Base-by-base conservation (phyloP, 2,888 invertebrate species). In the Asteroscopus sphinx region DNA sequence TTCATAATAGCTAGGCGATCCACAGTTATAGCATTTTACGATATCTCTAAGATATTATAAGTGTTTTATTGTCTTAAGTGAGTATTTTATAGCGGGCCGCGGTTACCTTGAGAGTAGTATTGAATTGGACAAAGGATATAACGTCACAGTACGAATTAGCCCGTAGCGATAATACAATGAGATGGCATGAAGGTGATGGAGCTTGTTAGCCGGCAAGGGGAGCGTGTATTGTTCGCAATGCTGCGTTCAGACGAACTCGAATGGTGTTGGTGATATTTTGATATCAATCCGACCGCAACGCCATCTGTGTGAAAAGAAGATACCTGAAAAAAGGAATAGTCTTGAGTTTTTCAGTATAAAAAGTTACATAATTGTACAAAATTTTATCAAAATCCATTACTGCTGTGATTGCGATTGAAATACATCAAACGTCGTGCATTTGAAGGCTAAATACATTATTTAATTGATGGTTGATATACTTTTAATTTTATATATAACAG, bases 111-210 rank as follows among this genome's bases (percentile, higher is more conserved):
- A 77, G 78, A 69, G 62, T 59, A 73, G 76, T 77, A 79, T 79
- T 80, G 77, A 79, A 80, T 79, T 77, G 78, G 77, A 82, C 82
- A 83, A 82, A 83, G 81, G 79, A 81, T 80, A 76, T 70, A 65
- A 73, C 69, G 71, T 78, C 74, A 76, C 70, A 81, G 73, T 76
- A 80, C 69, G 75, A 73, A 78, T 77, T 77, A 74, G 69, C 71
- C 71, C 68, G 76, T 72, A 72, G 74, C 73, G 69, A 74, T 74
- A 80, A 72, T 77, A 82, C 81, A 81, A 80, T 72, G 73, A 81
- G 77, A 77, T 77, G 75, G 73, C 68, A 81, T 81, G 81, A 81
- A 81, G 72, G 83, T 78, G 76, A 76, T 77, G 71, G 76, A 70
- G 73, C 66, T 73, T 68, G 73, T 73, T 75, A 77, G 55, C 51